These are phyloP conservation scores for Gastrophysa polygoni DNA, from an alignment of 2,888 invertebrate genomes.

Conservation along the genomic window DNA sequence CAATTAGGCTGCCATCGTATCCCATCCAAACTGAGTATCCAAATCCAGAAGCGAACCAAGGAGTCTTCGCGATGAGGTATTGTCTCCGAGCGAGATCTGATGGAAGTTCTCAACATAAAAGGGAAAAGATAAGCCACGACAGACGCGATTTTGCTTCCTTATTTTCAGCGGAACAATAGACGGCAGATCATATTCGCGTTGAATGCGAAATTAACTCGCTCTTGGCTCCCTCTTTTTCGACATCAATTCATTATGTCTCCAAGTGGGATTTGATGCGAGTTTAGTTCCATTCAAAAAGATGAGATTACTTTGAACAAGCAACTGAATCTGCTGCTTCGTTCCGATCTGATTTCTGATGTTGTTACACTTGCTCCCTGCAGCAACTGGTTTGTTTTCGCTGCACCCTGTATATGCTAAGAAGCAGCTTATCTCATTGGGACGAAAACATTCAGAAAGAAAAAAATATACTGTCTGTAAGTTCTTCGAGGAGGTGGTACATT, in stretches of 20 bases:
- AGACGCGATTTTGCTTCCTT: conserved; percentile 47
- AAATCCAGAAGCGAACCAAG: conserved; percentile 39
- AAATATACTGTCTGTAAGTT: too few relatives aligned
- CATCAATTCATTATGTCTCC: conserved; percentile 29
- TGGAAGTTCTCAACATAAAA: conserved; percentile 52
- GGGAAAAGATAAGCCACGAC: conserved; percentile 52
- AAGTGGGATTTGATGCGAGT: conserved; percentile 50
- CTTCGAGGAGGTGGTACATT: too few relatives aligned
- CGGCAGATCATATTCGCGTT: conserved; percentile 52
- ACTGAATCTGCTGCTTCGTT: conserved; percentile 47
- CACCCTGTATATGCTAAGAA: too few relatives aligned
- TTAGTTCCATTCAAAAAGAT: conserved; percentile 50
- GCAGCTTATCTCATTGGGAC: too few relatives aligned
- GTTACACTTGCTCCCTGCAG: too few relatives aligned
- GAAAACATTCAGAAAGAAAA: too few relatives aligned
- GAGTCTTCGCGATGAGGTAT: conserved; percentile 49
- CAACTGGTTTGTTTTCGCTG: too few relatives aligned
- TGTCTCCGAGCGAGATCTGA: conserved; percentile 51
- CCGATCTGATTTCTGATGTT: conserved; percentile 44
- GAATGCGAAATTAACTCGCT: conserved; percentile 52
- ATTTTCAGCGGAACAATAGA: conserved; percentile 51
- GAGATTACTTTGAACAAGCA: conserved; percentile 51
- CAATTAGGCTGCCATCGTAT: conserved; percentile 40
- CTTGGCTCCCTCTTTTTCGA: conserved; percentile 40
- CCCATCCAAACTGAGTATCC: conserved; percentile 11